Evolutionary conservation across 2,888 invertebrate genomes (phyloP), one percentile per base, ranked within the genome.

Genomic region (Melanchra persicariae): DNA sequence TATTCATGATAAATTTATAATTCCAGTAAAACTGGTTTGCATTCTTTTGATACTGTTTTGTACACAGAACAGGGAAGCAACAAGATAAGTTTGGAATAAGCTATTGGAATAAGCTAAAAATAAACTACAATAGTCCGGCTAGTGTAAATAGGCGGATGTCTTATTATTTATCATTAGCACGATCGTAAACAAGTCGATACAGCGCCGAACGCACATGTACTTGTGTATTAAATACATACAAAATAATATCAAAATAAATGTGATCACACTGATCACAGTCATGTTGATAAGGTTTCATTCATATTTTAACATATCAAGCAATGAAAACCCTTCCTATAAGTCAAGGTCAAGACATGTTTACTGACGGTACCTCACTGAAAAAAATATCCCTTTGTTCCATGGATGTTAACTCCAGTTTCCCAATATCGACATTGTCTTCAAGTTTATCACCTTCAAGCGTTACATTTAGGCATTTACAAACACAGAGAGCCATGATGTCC

Each of bases 381-480:
- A 97, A 97, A 87, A 91, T 92, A 94, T 97, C 97, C 90, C 96
- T 96, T 92, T 96, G 96, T 93, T 97, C 97, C 85, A 93, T 92
- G 81, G 95, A 92, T 88, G 96, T 93, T 89, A 97, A 91, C 87
- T 96, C 96, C 89, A 97, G 91, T 89, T 96, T 96, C 83, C 95
- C 96, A 85, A 96, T 90, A 88, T 96, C 96, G 88, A 96, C 93
- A 90, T 96, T 95, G 87, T 96, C 96, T 89, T 97, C 95, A 87
- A 94, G 90, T 91, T 96, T 96, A 89, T 96, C 96, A 88, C 97
- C 95, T 92, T 97, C 97, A 85, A 97, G 96, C 85, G 96, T 95
- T 87, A 98, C 96, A 95, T 98, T 98, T 88, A 98, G 94, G 93
- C 98, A 98, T 96, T 97, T 97, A 95, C 98, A 98, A 89, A 97